A percentile compares a stretch with the other conserved stretches of the same genome.
Conservation (phyloP, 2,113 vertebrate species). For the Okapia johnstoni region DNA sequence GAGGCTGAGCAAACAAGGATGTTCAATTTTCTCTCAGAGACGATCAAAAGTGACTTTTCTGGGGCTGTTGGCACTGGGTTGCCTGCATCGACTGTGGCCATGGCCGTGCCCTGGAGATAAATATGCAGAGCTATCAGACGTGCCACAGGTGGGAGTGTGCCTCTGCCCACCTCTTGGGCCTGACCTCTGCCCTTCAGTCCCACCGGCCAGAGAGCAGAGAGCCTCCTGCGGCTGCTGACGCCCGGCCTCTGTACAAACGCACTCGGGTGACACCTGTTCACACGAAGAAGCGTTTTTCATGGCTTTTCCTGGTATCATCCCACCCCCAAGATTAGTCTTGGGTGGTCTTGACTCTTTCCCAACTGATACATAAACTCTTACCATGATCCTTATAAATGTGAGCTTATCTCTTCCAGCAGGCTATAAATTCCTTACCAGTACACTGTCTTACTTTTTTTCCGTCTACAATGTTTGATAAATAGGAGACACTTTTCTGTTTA, state of each 20-base stretch:
- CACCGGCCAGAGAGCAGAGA: not conserved
- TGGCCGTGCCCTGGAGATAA: not conserved
- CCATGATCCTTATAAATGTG: not conserved
- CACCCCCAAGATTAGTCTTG: not conserved
- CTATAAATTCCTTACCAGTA: not conserved
- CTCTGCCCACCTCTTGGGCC: not conserved
- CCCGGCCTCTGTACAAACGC: accelerated
- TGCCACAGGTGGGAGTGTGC: not conserved
- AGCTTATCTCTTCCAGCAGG: not conserved
- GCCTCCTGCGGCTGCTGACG: not conserved
- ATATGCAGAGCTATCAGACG: not conserved
- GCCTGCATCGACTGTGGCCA: not conserved
- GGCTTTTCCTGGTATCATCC: not conserved
- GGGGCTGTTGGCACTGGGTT: not conserved
- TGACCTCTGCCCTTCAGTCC: not conserved
- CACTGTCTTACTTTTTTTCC: not conserved
- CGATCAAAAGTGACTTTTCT: not conserved
- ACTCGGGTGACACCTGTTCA: not conserved
- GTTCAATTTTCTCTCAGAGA: not conserved
- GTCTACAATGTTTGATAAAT: not conserved
- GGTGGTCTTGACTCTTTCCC: not conserved
- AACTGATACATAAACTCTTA: not conserved
- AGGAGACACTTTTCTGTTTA: not conserved
- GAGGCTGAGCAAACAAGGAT: not conserved
- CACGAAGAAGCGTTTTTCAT: not conserved